Base-by-base conservation (phyloP, 2,888 invertebrate species). In the Drosophila pseudotalamancana region DNA sequence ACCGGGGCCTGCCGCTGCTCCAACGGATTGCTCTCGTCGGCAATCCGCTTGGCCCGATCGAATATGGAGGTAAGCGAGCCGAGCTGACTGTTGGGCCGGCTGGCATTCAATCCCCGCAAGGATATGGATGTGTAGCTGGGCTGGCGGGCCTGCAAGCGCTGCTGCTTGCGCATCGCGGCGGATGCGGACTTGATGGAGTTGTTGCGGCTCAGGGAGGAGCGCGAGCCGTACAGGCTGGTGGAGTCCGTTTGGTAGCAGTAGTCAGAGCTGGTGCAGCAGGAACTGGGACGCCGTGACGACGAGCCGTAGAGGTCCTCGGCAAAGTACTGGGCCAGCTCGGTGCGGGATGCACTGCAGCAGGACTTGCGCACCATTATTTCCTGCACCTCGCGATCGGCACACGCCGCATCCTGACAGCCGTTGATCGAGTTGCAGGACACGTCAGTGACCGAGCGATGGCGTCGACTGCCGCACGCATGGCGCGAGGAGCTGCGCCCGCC, bases 201-300 rank as follows among this genome's bases (percentile, higher is more conserved):
- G 67, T 91, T 91, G 46, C 91, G 88, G 54, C 91, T 91, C 3
- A 91, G 76, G 14, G 91, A 90, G 12, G 91, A 91, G 42, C 91
- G 84, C 4, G 91, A 91, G 0, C 91, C 91, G 29, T 91, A 91
- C 1, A 91, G 71, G 42, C 91, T 91, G n/a, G 91, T 91, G 1
- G 91, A 91, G 62, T 91, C 91, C 1, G 91, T 91, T 66, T 91
- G 91, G 46, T 91, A 91, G 72, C 91, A 91, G 57, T 91, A 91
- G 43, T 91, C 91, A 2, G 91, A 91, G n/a, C 91, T 90, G 34
- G 91, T 91, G 72, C 91, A 91, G 45, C 91, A 91, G n/a, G 90
- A 91, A 27, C 90, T 90, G 6, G 90, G 90, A 0, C 91, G 76
- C 1, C 91, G 74, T 5, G 89, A 88, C 2, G 90, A 88, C 0